A percentile compares a stretch with the other conserved stretches of the same genome.
Evolutionary conservation across 2,888 invertebrate genomes (phyloP).

Genomic region (Vanessa cardui): DNA sequence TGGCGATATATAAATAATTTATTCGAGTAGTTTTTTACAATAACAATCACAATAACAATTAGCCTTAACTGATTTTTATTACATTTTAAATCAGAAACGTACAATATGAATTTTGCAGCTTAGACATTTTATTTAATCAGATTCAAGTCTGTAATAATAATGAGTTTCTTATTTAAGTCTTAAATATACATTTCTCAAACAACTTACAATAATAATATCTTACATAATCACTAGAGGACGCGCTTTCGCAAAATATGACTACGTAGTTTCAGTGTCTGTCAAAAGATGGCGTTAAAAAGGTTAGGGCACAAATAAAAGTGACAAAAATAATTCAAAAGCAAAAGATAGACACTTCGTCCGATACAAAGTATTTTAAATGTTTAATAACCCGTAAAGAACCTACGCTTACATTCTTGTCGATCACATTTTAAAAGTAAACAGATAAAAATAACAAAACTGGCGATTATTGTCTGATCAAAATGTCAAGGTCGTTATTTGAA

Average conservation of each 20-base stretch:
- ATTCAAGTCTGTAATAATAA: too few species aligned
- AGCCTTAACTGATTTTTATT: too few species aligned
- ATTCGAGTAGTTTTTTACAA: too few species aligned
- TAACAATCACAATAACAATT: too few species aligned
- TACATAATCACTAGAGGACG: background rate
- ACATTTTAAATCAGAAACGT: too few species aligned
- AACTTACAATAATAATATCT: background rate
- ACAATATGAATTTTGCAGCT: too few species aligned
- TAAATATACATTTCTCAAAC: too few species aligned
- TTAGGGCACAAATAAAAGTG: background rate
- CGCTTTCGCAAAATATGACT: background rate
- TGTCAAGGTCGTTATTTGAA: constrained; percentile 25
- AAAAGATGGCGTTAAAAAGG: background rate
- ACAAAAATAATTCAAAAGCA: background rate
- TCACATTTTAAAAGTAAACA: constrained; percentile 1
- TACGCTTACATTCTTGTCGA: constrained; percentile 7
- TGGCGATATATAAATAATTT: too few species aligned
- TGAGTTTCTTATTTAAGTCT: too few species aligned
- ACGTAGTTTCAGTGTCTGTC: background rate
- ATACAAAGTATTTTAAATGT: constrained; percentile 7
- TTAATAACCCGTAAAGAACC: constrained; percentile 7
- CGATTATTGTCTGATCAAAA: constrained; percentile 16
- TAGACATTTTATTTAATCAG: too few species aligned
- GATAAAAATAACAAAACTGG: constrained; percentile 7
- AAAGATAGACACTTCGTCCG: background rate